Evolutionary conservation across 2,888 invertebrate species (phyloP), one percentile per base, ranked within the genome.

Genomic region (Megaustenia siamemsis): DNA sequence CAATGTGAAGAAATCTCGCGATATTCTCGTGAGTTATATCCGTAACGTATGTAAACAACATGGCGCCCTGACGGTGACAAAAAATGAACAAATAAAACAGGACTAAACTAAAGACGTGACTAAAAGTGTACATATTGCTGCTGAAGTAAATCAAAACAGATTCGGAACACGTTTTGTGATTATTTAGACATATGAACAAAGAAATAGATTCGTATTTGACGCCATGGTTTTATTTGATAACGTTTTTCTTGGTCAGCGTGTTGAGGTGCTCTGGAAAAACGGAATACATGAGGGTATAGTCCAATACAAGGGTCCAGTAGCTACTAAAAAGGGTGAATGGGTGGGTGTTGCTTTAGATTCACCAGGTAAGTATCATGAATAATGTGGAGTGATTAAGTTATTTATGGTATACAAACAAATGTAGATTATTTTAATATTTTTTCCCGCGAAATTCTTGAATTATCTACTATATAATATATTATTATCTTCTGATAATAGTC

Each of bases 151-250:
- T 18, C 45, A 15, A n/a, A n/a, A n/a, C n/a, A n/a, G n/a, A n/a
- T n/a, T n/a, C n/a, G n/a, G n/a, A n/a, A n/a, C n/a, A n/a, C n/a
- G n/a, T n/a, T n/a, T n/a, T n/a, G n/a, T n/a, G n/a, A n/a, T n/a
- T n/a, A n/a, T n/a, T n/a, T n/a, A 18, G 10, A 24, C 24, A 40
- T 21, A 24, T 38, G 0, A 24, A 24, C 24, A 69, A 12, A 32
- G 1, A 24, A 69, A 40, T 38, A 71, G 21, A 40, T 1, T 21
- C 35, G 49, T 73, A 73, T 1, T 18, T 49, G 32, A 21, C 63
- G 81, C 32, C 49, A 93, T 93, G 93, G 93, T 93, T 45, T 85
- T 93, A 53, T 92, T 91, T 85, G 89, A 87, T 15, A 93, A 93
- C 86, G 88, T 93, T 0, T 91, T 89, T 82, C 45, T 92, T 24